Evolutionary conservation across 2,888 invertebrate species (phyloP).

Genomic region (Osmoderma eremita): DNA sequence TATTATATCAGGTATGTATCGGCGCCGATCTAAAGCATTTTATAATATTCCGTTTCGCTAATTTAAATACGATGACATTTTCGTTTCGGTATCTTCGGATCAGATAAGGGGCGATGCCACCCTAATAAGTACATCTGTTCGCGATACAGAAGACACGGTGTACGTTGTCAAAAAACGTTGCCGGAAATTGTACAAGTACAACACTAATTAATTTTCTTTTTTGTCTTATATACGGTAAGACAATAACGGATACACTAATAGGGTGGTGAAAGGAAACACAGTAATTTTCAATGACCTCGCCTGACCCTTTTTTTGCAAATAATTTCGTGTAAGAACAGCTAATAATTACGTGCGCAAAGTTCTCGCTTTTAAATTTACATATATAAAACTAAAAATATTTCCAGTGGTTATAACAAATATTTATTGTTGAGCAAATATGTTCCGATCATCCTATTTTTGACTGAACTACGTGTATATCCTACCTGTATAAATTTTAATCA

Average conservation of each 20-base stretch:
- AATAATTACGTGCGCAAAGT: too few relatives aligned
- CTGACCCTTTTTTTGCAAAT: too few relatives aligned
- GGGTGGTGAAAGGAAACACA: neutral
- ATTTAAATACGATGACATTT: conserved; percentile 55
- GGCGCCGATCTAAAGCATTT: conserved; percentile 40
- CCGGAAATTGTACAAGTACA: conserved; percentile 40
- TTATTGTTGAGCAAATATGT: too few relatives aligned
- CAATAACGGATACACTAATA: conserved; percentile 17
- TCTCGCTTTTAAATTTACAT: too few relatives aligned
- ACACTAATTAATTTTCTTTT: conserved; percentile 30
- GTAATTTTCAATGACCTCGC: neutral
- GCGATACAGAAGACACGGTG: conserved; percentile 38
- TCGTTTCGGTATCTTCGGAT: conserved; percentile 40
- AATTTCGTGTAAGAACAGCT: too few relatives aligned
- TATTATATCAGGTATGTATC: conserved; percentile 43
- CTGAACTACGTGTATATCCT: too few relatives aligned
- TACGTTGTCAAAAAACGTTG: conserved; percentile 39
- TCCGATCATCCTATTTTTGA: too few relatives aligned
- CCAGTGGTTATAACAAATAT: too few relatives aligned
- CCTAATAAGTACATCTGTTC: conserved; percentile 50
- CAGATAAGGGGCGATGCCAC: conserved; percentile 40
- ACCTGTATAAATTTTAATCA: too few relatives aligned
- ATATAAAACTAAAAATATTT: too few relatives aligned
- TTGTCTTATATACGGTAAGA: conserved; percentile 11
- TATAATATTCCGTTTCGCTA: conserved; percentile 50